A percentile compares a stretch with the other conserved stretches of the same genome.
phyloP scores from a whole-genome alignment of 2,113 vertebrate genomes.

The Callaeas wilsoni region DNA sequence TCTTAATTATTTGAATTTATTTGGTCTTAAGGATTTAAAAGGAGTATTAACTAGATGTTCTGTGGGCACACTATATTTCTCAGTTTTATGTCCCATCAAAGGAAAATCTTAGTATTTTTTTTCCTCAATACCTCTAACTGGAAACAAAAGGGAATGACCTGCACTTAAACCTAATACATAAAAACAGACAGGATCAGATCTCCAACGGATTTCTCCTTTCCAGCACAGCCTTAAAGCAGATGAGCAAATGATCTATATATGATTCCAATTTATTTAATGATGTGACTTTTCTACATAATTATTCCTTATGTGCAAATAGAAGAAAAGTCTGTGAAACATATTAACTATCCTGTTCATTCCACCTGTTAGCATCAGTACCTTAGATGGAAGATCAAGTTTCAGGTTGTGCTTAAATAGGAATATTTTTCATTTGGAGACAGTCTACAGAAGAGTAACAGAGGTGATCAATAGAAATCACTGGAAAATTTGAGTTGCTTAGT shows the following conservation, averaged over 20 bases:
- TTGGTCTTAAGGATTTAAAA: background rate
- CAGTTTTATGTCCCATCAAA: background rate
- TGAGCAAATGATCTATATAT: background rate
- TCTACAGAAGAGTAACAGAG: background rate
- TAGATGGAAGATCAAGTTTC: background rate
- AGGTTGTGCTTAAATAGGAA: background rate
- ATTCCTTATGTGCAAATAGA: background rate
- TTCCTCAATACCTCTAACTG: background rate
- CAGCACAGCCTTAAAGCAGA: background rate
- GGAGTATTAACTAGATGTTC: background rate
- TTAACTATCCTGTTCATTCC: background rate
- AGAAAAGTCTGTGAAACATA: background rate
- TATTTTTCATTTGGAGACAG: background rate
- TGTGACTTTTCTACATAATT: background rate
- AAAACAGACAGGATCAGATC: background rate
- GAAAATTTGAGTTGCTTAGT: background rate
- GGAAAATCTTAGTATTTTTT: background rate
- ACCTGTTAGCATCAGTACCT: background rate
- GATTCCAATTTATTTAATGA: background rate
- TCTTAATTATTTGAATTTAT: background rate
- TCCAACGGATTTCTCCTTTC: background rate
- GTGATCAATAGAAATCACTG: background rate
- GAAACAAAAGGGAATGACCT: background rate
- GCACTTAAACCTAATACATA: background rate
- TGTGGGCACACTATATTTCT: background rate